Conservation (phyloP, 2,113 vertebrate species). For the Ornithorhynchus anatinus region DNA sequence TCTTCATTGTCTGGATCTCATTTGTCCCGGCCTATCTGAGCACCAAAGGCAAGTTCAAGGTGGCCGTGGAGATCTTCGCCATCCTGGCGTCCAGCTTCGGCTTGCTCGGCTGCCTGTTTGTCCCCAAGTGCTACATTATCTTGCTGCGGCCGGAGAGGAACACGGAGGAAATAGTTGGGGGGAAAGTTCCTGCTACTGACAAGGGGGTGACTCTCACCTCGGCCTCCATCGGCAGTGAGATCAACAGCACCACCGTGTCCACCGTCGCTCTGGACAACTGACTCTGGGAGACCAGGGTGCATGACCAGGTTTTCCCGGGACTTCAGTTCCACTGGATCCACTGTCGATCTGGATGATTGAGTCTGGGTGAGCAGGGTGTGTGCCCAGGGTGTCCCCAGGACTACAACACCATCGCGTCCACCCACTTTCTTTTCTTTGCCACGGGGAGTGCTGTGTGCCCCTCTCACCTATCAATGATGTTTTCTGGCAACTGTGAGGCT, state of each 20-base stretch:
- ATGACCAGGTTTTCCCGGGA: too few relatives aligned
- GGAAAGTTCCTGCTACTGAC: slow-evolving; percentile 59
- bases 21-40: slow-evolving; percentile 88
- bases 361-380: too few relatives aligned
- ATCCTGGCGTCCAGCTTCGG: slow-evolving; percentile 87
- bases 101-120: slow-evolving; percentile 81
- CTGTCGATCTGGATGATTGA: too few relatives aligned
- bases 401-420: too few relatives aligned
- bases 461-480: too few relatives aligned
- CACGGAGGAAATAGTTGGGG: slow-evolving; percentile 74
- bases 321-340: too few relatives aligned
- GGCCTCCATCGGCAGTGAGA: slow-evolving; percentile 68
- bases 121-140: slow-evolving; percentile 83
- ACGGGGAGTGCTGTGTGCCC: too few relatives aligned
- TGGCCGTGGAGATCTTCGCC: slow-evolving; percentile 87
- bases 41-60: slow-evolving; percentile 88
- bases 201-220: slow-evolving; percentile 73
- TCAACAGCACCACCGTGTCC: slow-evolving; percentile 59
- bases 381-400: too few relatives aligned
- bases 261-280: slow-evolving; percentile 68
- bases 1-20: slow-evolving; percentile 88
- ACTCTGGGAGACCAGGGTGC: not conserved
- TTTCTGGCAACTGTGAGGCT: too few relatives aligned
- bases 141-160: slow-evolving; percentile 82
- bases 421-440: too few relatives aligned